Evolutionary conservation across 2,113 vertebrate genomes (phyloP).

Genomic region (Micronisus gabar): DNA sequence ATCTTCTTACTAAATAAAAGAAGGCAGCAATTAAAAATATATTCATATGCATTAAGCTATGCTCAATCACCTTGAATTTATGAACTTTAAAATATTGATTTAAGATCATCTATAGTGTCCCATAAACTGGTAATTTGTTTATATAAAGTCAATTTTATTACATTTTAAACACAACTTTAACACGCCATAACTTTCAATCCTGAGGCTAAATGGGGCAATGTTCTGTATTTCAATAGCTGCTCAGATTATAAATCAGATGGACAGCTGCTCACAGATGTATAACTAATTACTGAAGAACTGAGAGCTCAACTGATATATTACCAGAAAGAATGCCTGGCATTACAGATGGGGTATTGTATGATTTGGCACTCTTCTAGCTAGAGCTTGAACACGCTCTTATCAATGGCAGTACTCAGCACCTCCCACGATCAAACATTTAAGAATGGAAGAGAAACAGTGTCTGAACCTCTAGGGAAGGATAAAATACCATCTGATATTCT

Average conservation of each 20-base stretch:
- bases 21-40: slow-evolving; percentile 17
- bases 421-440: neutral
- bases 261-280: slow-evolving; percentile 43
- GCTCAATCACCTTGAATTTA: slow-evolving; percentile 9
- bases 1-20: slow-evolving; percentile 45
- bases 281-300: slow-evolving; percentile 30
- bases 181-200: slow-evolving; percentile 8
- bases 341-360: neutral
- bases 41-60: neutral
- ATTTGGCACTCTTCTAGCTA: neutral
- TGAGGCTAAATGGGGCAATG: neutral
- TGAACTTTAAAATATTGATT: slow-evolving; percentile 24
- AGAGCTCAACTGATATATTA: neutral
- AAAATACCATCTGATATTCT: neutral
- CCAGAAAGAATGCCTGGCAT: slow-evolving; percentile 2
- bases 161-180: slow-evolving; percentile 32
- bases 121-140: slow-evolving; percentile 24
- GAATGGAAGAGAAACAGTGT: neutral
- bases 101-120: neutral
- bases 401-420: neutral
- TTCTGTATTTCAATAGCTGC: slow-evolving; percentile 5
- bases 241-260: slow-evolving; percentile 23
- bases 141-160: slow-evolving; percentile 10
- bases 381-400: neutral
- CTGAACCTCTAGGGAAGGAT: neutral